phyloP scores from a whole-genome alignment of 1,140 invertebrate species.

The Pomacea maculata region DNA sequence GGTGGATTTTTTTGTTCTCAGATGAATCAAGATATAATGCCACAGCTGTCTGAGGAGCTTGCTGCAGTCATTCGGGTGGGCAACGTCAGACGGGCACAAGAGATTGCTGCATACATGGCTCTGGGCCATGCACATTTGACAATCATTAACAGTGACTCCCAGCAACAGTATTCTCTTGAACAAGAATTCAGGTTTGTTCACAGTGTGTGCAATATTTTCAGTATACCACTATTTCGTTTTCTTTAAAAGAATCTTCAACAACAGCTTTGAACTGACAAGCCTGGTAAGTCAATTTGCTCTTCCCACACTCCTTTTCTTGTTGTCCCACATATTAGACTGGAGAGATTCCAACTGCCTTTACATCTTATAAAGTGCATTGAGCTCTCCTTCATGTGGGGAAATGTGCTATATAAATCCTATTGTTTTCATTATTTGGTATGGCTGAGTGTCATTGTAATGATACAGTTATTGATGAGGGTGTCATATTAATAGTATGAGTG shows the following conservation, averaged over 20 bases:
- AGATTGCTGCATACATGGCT: conserved; percentile 32
- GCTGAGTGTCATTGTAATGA: background rate
- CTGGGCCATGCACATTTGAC: conserved; percentile 24
- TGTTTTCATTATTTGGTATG: too few species aligned
- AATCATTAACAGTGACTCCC: conserved; percentile 23
- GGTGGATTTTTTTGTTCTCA: too few species aligned
- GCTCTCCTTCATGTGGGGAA: too few species aligned
- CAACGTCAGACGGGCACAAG: conserved; percentile 28
- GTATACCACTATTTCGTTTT: too few species aligned
- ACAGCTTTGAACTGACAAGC: too few species aligned
- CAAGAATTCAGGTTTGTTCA: conserved; percentile 30
- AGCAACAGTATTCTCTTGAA: conserved; percentile 18
- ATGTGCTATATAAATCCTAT: too few species aligned
- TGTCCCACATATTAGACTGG: too few species aligned
- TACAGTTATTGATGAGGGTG: background rate
- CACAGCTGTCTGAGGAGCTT: conserved; percentile 25
- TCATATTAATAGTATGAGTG: conserved; percentile 22
- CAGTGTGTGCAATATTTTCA: background rate
- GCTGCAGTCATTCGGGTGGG: conserved; percentile 33
- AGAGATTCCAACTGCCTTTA: too few species aligned
- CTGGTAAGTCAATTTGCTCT: too few species aligned
- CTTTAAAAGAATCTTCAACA: too few species aligned
- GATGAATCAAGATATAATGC: background rate
- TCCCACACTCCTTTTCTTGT: too few species aligned
- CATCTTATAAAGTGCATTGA: too few species aligned